Base-by-base conservation (phyloP, 2,888 invertebrate species). In the Machimus atricapillus region DNA sequence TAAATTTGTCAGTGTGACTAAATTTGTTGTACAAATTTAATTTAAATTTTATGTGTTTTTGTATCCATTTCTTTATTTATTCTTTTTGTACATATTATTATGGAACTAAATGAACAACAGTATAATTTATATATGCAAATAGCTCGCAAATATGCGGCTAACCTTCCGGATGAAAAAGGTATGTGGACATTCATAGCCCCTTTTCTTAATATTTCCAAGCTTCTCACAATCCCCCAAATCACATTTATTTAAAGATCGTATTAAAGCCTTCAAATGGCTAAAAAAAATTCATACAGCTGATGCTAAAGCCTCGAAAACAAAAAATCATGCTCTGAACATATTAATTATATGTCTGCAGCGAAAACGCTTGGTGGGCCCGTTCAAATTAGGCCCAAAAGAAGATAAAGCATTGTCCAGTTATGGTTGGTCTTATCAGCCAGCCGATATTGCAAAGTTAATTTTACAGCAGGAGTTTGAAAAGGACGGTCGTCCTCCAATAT, bases 271-370 rank as follows among this genome's bases (percentile, higher is more conserved):
- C 16, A 89, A 89, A 88, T 90, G 89, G 89, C 83, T 89, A 23
- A 88, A 88, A 66, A 87, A 87, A 34, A 85, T 90, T n/a, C 86
- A 89, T 16, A 2, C 81, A 8, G 37, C 46, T 19, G 87, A 88
- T 37, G 16, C 77, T 9, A 43, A 74, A n/a, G 83, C 66, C 1
- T 43, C 74, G 37, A 46, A 40, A 23, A 87, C 85, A 1, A 87
- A 81, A 76, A 7, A 66, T 12, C 87, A 92, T 86, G 93, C 93
- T 88, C 89, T 93, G 6, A 93, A 93, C 89, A 90, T 93, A 52
- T 89, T 93, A 16, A 90, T 93, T 4, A 93, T 93, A 87, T 91
- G 92, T 8, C 89, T 93, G 87, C 93, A 93, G 89, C 89, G 91
- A 14, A 90, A 91, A 88, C 90, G 90, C 88, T 90, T 93, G 16